phyloP scores from a whole-genome alignment of 1,140 invertebrate genomes.

The Dryas iulia region DNA sequence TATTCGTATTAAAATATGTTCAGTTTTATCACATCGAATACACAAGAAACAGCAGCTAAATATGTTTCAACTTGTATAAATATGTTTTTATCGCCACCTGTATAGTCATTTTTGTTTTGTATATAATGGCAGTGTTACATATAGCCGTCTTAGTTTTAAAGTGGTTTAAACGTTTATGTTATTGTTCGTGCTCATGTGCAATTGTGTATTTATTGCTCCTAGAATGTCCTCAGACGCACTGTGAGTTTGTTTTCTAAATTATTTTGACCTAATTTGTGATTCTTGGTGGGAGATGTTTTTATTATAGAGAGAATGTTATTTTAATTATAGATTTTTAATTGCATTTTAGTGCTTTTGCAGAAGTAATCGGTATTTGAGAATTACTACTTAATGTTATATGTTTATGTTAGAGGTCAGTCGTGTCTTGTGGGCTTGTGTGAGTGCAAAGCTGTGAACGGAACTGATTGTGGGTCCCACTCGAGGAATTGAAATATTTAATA shows the following conservation, averaged over 20 bases:
- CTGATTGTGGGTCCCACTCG: no score
- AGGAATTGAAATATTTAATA: no score
- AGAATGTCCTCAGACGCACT: slow-evolving; percentile 17
- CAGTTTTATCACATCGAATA: background rate
- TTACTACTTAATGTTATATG: no score
- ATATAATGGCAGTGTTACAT: slow-evolving; percentile 8
- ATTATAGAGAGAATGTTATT: no score
- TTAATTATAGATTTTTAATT: no score
- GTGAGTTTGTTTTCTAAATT: slow-evolving; percentile 21
- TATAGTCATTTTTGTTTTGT: slow-evolving; percentile 20
- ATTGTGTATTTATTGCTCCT: slow-evolving; percentile 5
- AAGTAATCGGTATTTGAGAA: no score
- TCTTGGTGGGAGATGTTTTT: background rate
- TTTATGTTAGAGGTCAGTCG: no score
- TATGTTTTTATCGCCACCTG: slow-evolving; percentile 20
- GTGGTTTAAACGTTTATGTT: slow-evolving; percentile 11
- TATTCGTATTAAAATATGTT: no score
- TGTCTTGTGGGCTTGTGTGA: no score
- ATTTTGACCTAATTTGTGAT: slow-evolving; percentile 3
- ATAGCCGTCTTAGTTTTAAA: background rate
- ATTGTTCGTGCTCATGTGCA: slow-evolving; percentile 24
- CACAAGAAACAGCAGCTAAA: background rate
- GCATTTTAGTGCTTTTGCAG: no score
- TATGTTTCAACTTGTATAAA: slow-evolving; percentile 15
- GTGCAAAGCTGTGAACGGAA: no score